Percentiles rank a stretch among this genome's conserved stretches.
These are phyloP conservation scores for Bugula neritina DNA, from an alignment of 2,888 invertebrate genomes.

Conservation along the genomic window DNA sequence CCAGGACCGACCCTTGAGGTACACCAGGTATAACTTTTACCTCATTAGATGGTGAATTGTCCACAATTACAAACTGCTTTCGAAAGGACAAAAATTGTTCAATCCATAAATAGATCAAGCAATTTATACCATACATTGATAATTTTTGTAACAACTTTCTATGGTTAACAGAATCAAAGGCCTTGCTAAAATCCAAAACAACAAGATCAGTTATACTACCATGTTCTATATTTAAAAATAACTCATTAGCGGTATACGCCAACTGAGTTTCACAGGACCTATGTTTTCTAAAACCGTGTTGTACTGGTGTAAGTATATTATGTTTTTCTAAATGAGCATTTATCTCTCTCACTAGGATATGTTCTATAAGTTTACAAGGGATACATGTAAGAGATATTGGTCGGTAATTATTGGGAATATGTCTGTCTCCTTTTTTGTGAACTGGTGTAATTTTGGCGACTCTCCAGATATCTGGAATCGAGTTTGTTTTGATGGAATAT, in stretches of 20 bases:
- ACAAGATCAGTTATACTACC: neutral
- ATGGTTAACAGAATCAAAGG: neutral
- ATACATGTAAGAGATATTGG: neutral
- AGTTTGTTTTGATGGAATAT: too few species aligned
- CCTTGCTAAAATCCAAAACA: neutral
- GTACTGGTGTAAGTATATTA: neutral
- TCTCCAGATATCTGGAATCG: too few species aligned
- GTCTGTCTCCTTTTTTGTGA: neutral
- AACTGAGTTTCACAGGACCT: slow-evolving; percentile 6
- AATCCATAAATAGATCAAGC: neutral
- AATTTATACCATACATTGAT: neutral
- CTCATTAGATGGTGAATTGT: neutral
- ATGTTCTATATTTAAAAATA: neutral
- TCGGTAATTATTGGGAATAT: neutral
- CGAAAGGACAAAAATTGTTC: neutral
- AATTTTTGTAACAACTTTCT: slow-evolving; percentile 4
- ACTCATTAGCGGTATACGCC: neutral
- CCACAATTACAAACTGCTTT: neutral
- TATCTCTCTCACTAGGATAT: too few species aligned
- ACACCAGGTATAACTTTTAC: neutral
- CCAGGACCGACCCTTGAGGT: neutral
- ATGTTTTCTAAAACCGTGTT: slow-evolving; percentile 6
- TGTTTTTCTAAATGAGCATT: neutral
- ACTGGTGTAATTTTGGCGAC: neutral
- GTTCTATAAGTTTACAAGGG: neutral